Evolutionary conservation across 2,113 vertebrate species (phyloP).

Genomic region (Ornithorhynchus anatinus): DNA sequence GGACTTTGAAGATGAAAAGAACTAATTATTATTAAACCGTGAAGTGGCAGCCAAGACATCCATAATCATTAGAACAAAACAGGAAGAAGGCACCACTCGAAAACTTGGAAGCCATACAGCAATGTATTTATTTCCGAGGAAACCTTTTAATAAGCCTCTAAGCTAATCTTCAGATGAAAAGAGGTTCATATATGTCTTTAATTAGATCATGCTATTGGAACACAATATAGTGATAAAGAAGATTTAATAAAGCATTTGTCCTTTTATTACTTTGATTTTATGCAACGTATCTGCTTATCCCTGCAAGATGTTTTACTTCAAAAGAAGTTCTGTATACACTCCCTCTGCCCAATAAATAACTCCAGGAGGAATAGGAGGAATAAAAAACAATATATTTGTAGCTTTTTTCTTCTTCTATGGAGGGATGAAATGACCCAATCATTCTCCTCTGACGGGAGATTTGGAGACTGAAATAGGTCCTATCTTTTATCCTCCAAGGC

Average conservation of each 20-base stretch:
- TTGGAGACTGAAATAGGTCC: constrained; percentile 39
- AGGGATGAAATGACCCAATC: constrained; percentile 71
- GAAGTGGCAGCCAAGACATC: constrained; percentile 44
- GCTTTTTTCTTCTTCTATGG: constrained; percentile 37
- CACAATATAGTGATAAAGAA: constrained; percentile 75
- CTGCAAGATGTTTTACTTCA: constrained; percentile 80
- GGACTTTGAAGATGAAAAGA: constrained; percentile 58
- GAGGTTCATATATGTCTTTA: constrained; percentile 69
- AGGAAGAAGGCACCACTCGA: constrained; percentile 47
- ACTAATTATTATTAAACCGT: constrained; percentile 27
- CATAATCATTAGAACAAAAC: constrained; percentile 56
- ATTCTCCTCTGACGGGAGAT: constrained; percentile 37
- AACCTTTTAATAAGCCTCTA: constrained; percentile 60
- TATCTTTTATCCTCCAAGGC: constrained; percentile 22
- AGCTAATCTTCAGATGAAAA: constrained; percentile 76
- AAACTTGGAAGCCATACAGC: constrained; percentile 65
- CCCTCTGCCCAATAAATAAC: constrained; percentile 74
- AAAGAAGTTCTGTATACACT: constrained; percentile 70
- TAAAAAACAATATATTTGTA: constrained; percentile 57
- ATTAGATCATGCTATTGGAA: constrained; percentile 75
- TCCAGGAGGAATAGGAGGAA: constrained; percentile 53
- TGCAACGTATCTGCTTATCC: constrained; percentile 72
- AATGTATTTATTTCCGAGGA: constrained; percentile 58
- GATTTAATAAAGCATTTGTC: constrained; percentile 80
- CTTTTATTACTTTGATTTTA: constrained; percentile 78